Evolutionary conservation across 2,888 invertebrate genomes (phyloP).

Genomic region (Rotaria sp.): DNA sequence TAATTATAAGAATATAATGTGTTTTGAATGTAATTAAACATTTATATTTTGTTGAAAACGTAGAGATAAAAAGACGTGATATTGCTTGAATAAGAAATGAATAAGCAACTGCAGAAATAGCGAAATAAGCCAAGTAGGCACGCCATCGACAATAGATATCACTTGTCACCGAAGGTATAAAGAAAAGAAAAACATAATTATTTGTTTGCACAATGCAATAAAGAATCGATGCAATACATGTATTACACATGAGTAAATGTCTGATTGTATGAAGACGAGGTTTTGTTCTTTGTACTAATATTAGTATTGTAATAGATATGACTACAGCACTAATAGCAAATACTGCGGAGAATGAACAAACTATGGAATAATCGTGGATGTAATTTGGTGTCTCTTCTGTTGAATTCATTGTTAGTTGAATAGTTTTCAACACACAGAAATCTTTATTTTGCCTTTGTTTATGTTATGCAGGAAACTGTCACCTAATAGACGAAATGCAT

Average conservation of each 20-base stretch:
- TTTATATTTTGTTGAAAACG: background rate
- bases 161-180: background rate
- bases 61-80: background rate
- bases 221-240: background rate
- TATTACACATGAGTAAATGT: background rate
- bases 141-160: background rate
- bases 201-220: background rate
- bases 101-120: background rate
- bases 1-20: background rate
- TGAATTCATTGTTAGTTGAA: too few species aligned
- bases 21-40: background rate
- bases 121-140: background rate
- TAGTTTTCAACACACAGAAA: too few species aligned
- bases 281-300: background rate
- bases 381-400: too few species aligned
- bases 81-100: background rate
- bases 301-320: background rate
- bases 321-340: background rate
- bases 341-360: too few species aligned
- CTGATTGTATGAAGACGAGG: background rate
- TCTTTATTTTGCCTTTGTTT: too few species aligned
- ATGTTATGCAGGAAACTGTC: too few species aligned
- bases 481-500: too few species aligned
- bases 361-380: too few species aligned
- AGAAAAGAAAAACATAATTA: background rate